A percentile compares a stretch with the other conserved stretches of the same genome.
These are phyloP conservation scores for Andrena minutula DNA, from an alignment of 2,888 invertebrate genomes.

Conservation along the genomic window DNA sequence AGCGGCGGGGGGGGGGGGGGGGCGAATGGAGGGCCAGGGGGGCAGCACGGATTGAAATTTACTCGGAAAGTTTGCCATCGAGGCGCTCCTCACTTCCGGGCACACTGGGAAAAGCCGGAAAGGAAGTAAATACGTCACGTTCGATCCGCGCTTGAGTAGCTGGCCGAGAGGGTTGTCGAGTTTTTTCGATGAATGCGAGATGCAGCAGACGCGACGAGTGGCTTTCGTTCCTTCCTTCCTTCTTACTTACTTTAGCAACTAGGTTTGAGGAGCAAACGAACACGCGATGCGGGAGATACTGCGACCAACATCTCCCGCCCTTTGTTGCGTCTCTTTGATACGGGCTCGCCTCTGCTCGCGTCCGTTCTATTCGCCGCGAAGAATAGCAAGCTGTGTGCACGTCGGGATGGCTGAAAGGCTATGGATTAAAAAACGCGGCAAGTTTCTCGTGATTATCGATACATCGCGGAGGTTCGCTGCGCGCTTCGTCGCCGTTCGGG, in stretches of 20 bases:
- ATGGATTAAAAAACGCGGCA: too few species aligned
- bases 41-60: slow-evolving; percentile 61
- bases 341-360: neutral
- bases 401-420: too few species aligned
- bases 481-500: too few species aligned
- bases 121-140: slow-evolving; percentile 58
- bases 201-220: slow-evolving; percentile 10
- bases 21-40: slow-evolving; percentile 11
- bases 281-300: neutral
- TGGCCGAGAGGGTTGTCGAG: slow-evolving; percentile 37
- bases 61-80: slow-evolving; percentile 58
- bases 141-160: slow-evolving; percentile 54
- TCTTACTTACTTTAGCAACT: neutral
- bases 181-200: slow-evolving; percentile 7
- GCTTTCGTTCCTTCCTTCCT: slow-evolving; percentile 13
- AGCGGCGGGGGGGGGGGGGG: neutral
- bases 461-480: too few species aligned
- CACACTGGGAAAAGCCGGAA: slow-evolving; percentile 30
- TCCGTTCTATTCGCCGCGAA: too few species aligned
- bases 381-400: too few species aligned
- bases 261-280: slow-evolving; percentile 3
- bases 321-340: neutral
- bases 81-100: slow-evolving; percentile 34
- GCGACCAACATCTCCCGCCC: neutral
- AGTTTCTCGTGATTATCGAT: too few species aligned